Conservation (phyloP, 23 tunicate genomes). For the Styela plicata region DNA sequence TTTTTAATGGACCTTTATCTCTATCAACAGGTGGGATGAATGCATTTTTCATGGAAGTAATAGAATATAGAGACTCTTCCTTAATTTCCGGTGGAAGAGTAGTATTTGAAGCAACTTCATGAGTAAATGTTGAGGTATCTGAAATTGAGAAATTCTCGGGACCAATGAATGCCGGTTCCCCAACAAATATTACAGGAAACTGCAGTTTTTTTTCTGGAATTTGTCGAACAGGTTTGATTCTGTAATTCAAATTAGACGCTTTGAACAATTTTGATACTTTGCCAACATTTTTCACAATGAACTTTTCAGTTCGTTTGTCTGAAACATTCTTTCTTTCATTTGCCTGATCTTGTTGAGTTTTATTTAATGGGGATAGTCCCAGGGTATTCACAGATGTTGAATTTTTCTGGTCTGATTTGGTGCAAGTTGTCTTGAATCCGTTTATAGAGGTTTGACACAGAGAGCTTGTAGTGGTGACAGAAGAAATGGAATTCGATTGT, state of each 20-base stretch:
- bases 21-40: no score
- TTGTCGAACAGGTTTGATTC: constrained; percentile 10
- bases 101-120: not conserved
- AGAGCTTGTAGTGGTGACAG: no score
- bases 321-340: not conserved
- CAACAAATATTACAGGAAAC: constrained; percentile 3
- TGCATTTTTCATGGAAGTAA: not conserved
- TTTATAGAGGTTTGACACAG: no score
- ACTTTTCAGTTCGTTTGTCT: constrained; percentile 12
- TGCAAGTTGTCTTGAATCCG: no score
- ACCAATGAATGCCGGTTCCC: constrained; percentile 13
- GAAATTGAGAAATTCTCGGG: not conserved
- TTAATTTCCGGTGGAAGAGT: no score
- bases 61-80: not conserved
- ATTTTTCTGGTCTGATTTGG: no score
- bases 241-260: constrained; percentile 16
- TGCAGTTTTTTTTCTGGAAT: not conserved
- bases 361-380: no score
- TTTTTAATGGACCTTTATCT: not conserved
- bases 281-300: not conserved
- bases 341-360: no score
- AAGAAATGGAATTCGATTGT: no score
- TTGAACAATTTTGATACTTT: constrained; percentile 5
- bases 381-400: no score
- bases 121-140: not conserved